Conservation (phyloP, 2,888 invertebrate species). For the Patella caerulea region DNA sequence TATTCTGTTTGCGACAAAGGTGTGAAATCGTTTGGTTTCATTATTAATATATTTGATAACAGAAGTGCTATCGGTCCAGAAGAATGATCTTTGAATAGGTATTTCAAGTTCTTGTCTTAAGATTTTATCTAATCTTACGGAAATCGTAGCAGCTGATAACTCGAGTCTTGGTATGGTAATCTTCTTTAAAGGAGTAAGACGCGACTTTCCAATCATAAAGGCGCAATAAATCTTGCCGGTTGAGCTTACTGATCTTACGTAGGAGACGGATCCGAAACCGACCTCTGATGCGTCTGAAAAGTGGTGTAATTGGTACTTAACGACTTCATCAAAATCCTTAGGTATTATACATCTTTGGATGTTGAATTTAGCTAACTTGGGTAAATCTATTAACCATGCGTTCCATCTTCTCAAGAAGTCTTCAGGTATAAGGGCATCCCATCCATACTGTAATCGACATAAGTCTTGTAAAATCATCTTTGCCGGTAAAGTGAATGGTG, state of each 20-base stretch:
- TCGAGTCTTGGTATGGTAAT: conserved; percentile 19
- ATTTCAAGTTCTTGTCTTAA: conserved; percentile 3
- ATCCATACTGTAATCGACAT: too few species aligned
- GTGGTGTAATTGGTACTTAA: conserved; percentile 14
- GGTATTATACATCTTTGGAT: conserved; percentile 16
- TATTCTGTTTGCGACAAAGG: too few species aligned
- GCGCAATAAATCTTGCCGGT: conserved; percentile 12
- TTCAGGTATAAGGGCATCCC: conserved; percentile 19
- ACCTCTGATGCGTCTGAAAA: conserved; percentile 20
- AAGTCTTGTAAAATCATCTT: too few species aligned
- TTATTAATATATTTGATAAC: too few species aligned
- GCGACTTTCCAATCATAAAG: too few species aligned
- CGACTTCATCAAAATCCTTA: not conserved
- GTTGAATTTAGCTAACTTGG: not conserved
- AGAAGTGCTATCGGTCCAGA: too few species aligned
- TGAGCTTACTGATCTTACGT: not conserved
- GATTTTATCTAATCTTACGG: conserved; percentile 9
- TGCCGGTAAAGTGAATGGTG: too few species aligned
- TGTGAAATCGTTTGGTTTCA: too few species aligned
- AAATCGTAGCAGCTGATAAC: conserved; percentile 15
- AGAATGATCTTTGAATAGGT: too few species aligned
- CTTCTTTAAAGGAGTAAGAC: conserved; percentile 18
- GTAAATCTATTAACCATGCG: not conserved
- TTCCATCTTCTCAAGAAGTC: not conserved
- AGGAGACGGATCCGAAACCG: conserved; percentile 18